Evolutionary conservation across 2,113 vertebrate genomes (phyloP).

Genomic region (Serilophus lunatus): DNA sequence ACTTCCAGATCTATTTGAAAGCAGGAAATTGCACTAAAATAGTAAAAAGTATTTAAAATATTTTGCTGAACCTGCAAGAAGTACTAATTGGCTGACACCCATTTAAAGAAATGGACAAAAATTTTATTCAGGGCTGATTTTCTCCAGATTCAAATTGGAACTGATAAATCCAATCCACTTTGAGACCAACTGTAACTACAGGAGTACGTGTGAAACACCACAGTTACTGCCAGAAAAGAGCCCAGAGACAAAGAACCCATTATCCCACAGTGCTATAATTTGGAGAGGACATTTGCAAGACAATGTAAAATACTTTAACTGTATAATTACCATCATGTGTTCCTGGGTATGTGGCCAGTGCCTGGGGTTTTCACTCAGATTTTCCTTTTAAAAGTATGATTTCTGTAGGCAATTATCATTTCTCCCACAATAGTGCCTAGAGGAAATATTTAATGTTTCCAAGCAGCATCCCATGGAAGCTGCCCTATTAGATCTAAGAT

Average conservation of each 20-base stretch:
- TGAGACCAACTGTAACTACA: not conserved
- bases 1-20: not conserved
- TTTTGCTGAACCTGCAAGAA: not conserved
- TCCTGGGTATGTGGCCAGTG: not conserved
- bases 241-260: not conserved
- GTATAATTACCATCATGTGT: not conserved
- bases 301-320: slow-evolving; percentile 4
- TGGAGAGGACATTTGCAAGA: not conserved
- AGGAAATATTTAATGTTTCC: not conserved
- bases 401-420: not conserved
- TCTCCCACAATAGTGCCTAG: not conserved
- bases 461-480: not conserved
- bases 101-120: not conserved
- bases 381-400: not conserved
- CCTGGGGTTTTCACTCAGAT: not conserved
- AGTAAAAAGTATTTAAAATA: not conserved
- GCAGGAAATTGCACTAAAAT: not conserved
- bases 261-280: not conserved
- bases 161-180: not conserved
- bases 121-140: not conserved
- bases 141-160: not conserved
- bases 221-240: not conserved
- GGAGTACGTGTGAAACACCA: not conserved
- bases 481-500: not conserved
- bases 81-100: not conserved